phyloP scores from a whole-genome alignment of 2,113 vertebrate species.

The Thomomys bottae region DNA sequence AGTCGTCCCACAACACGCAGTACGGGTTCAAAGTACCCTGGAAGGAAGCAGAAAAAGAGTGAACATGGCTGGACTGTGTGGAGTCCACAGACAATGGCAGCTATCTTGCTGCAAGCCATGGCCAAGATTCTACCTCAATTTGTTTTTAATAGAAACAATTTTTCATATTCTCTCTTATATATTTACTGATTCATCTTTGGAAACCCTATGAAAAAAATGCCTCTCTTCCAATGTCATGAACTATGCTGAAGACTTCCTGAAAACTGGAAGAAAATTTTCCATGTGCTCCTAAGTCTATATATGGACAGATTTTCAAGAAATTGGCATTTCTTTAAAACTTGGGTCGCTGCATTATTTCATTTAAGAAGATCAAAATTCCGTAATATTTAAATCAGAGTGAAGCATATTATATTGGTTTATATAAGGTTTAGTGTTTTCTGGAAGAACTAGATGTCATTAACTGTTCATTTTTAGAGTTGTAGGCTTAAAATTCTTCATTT shows the following conservation, averaged over 20 bases:
- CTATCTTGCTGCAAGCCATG: neutral
- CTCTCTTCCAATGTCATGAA: neutral
- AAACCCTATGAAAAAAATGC: neutral
- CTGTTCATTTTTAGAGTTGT: neutral
- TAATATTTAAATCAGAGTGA: neutral
- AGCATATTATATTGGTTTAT: neutral
- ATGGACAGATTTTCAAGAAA: no score
- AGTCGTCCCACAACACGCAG: constrained; percentile 97
- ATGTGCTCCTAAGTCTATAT: neutral
- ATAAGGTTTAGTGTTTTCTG: neutral
- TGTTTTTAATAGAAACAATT: neutral
- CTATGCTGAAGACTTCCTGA: neutral
- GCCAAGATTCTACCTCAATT: neutral
- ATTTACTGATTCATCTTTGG: neutral
- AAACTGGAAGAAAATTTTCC: neutral
- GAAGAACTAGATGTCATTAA: neutral
- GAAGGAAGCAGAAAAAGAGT: constrained; percentile 79
- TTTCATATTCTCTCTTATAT: neutral
- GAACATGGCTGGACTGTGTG: constrained; percentile 13
- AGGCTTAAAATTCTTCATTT: neutral
- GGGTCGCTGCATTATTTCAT: neutral
- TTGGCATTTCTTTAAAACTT: no score
- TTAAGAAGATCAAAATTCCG: neutral
- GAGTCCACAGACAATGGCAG: no score
- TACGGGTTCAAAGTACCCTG: constrained; percentile 97